Percentiles rank a stretch among this genome's conserved stretches.
Conservation (phyloP, 2,797 vertebrate genomes). For the Sebastolobus alascanus region DNA sequence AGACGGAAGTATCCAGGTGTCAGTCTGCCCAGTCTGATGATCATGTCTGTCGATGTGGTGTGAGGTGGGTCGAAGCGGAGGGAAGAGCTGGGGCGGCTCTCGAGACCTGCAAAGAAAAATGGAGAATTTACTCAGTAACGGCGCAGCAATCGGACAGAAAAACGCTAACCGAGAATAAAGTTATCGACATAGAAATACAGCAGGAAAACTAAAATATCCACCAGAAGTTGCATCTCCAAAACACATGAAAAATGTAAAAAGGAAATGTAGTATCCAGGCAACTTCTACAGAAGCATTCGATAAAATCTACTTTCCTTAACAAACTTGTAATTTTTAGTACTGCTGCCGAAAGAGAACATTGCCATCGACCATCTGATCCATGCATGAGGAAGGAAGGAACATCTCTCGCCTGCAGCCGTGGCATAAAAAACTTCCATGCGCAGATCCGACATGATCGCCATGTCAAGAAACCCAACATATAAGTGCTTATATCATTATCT, state of each 20-base stretch:
- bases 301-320: too few species aligned
- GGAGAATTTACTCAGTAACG: background rate
- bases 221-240: background rate
- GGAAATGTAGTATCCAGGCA: background rate
- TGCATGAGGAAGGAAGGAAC: conserved; percentile 42
- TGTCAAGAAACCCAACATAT: background rate
- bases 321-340: background rate
- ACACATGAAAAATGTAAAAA: background rate
- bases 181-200: background rate
- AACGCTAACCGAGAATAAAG: background rate
- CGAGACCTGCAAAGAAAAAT: conserved; percentile 53
- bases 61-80: background rate
- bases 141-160: background rate
- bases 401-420: conserved; percentile 52
- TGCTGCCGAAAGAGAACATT: background rate
- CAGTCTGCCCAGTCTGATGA: conserved; percentile 91
- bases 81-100: conserved; percentile 34
- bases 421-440: conserved; percentile 21
- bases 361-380: conserved; percentile 20
- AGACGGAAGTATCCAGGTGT: conserved; percentile 96
- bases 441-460: background rate
- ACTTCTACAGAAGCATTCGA: background rate
- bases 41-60: conserved; percentile 76
- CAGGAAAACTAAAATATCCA: background rate
- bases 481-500: conserved; percentile 13